These are phyloP conservation scores for Pterophyllum scalare DNA, from an alignment of 2,113 vertebrate species.

Conservation along the genomic window DNA sequence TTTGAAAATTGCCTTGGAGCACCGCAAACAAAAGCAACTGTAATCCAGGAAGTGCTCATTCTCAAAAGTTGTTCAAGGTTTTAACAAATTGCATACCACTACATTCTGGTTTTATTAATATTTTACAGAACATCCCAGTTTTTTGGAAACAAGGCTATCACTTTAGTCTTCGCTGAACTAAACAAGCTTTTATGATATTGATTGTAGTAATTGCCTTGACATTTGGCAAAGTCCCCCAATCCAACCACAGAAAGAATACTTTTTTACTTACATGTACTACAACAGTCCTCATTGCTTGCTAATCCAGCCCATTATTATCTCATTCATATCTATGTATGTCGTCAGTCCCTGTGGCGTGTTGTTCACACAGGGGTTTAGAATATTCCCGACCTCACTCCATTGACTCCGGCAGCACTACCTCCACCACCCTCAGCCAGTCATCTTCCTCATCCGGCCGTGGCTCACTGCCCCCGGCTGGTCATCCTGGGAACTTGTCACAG, in stretches of 20 bases:
- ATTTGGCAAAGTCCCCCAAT: background rate
- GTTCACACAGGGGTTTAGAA: constrained; percentile 75
- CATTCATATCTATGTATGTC: constrained; percentile 64
- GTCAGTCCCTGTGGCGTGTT: constrained; percentile 78
- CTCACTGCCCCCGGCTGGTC: constrained; percentile 76
- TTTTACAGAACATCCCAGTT: no score
- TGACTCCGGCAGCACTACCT: constrained; percentile 80
- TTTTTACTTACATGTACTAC: background rate
- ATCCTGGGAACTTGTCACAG: constrained; percentile 45
- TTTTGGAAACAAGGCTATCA: background rate
- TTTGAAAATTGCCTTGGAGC: background rate
- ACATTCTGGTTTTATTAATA: background rate
- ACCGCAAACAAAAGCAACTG: background rate
- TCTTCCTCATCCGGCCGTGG: constrained; percentile 82
- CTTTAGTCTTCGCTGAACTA: background rate
- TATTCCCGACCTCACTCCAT: constrained; percentile 76
- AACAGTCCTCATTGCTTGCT: constrained; percentile 16
- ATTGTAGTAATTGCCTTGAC: background rate
- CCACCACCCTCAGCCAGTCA: constrained; percentile 81
- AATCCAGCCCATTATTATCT: constrained; percentile 16
- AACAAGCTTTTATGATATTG: background rate
- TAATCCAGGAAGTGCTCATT: background rate
- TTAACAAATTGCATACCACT: background rate
- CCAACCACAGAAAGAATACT: background rate
- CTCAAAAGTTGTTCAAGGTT: background rate